A percentile compares a stretch with the other conserved stretches of the same genome.
Evolutionary conservation across 2,797 vertebrate genomes (phyloP).

Genomic region (Phyllotis vaccarum): DNA sequence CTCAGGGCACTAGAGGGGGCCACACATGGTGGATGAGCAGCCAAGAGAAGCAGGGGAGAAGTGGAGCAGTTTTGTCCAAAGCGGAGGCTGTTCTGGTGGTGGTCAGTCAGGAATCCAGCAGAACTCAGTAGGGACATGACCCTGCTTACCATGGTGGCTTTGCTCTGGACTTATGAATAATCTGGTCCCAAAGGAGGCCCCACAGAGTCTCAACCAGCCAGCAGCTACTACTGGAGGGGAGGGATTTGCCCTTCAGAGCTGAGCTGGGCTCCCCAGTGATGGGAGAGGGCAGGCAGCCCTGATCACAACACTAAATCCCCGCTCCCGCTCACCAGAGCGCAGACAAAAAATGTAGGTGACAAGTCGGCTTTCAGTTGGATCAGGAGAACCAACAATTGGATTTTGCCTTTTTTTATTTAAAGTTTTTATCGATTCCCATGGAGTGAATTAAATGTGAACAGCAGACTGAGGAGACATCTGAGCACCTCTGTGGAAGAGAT

Average conservation of each 20-base stretch:
- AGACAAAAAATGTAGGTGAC: not conserved
- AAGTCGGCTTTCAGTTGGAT: constrained; percentile 31
- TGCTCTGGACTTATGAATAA: not conserved
- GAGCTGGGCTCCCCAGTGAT: not conserved
- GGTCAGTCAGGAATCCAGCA: not conserved
- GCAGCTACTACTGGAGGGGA: rapidly evolving
- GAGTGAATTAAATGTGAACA: constrained; percentile 69
- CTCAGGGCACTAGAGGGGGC: not conserved
- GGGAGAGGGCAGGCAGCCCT: not conserved
- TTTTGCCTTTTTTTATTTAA: constrained; percentile 76
- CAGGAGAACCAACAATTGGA: constrained; percentile 70
- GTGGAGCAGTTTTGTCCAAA: too few species aligned
- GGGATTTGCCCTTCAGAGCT: not conserved
- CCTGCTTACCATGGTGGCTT: not conserved
- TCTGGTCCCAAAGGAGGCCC: not conserved
- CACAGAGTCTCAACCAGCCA: not conserved
- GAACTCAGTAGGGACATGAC: not conserved
- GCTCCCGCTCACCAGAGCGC: not conserved
- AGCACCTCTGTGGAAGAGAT: constrained; percentile 34
- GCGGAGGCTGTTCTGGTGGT: not conserved
- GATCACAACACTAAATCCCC: not conserved
- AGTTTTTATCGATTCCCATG: constrained; percentile 74
- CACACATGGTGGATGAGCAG: rapidly evolving
- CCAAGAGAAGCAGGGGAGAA: not conserved
- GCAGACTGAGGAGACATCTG: constrained; percentile 43